Evolutionary conservation across 2,888 invertebrate genomes (phyloP).

Genomic region (Tholera decimalis): DNA sequence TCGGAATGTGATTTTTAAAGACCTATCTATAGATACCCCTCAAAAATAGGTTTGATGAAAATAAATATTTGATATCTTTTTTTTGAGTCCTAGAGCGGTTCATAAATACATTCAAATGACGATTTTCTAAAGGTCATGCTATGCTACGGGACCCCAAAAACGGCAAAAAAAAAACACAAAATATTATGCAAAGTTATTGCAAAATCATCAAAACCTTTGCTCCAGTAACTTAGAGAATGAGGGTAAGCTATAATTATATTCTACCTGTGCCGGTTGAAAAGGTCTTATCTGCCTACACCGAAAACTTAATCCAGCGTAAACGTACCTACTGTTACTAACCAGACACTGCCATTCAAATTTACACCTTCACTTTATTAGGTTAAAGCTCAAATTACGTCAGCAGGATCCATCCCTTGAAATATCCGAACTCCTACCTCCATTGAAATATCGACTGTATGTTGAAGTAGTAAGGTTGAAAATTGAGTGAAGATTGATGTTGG

Average conservation of each 20-base stretch:
- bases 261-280: slow-evolving; percentile 9
- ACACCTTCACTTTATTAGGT: slow-evolving; percentile 4
- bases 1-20: too few relatives aligned
- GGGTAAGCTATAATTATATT: slow-evolving; percentile 51
- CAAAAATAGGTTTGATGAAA: too few relatives aligned
- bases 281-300: slow-evolving; percentile 27
- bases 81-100: too few relatives aligned
- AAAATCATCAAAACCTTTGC: slow-evolving; percentile 29
- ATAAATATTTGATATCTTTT: too few relatives aligned
- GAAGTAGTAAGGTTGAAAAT: slow-evolving; percentile 49
- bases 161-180: slow-evolving; percentile 4
- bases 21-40: too few relatives aligned
- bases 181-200: slow-evolving; percentile 26
- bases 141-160: neutral
- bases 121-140: neutral
- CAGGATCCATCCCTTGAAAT: slow-evolving; percentile 23
- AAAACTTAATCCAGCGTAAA: slow-evolving; percentile 52
- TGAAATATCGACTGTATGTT: slow-evolving; percentile 36
- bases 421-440: slow-evolving; percentile 4
- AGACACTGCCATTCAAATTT: slow-evolving; percentile 28
- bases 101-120: neutral
- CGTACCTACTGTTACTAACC: slow-evolving; percentile 20
- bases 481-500: slow-evolving; percentile 39
- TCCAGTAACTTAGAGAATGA: slow-evolving; percentile 17
- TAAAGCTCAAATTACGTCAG: slow-evolving; percentile 45